Base-by-base conservation (phyloP, 53 echinoderm and acorn worm genomes). In the Patiria pectinifera region DNA sequence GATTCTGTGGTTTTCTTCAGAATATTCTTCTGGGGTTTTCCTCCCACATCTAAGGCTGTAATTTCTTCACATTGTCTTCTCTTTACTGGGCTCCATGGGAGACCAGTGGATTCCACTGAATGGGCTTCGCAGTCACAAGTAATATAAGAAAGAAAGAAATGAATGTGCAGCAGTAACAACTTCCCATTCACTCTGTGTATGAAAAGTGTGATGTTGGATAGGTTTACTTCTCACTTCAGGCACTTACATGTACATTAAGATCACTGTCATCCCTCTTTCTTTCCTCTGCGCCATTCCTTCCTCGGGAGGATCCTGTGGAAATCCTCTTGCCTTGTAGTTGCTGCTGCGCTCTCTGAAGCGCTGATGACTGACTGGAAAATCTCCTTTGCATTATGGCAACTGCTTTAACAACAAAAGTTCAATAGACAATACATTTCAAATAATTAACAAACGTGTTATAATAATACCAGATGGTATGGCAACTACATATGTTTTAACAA, bases 321-420 rank as follows among this genome's bases (percentile, higher is more conserved):
- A 91, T 24, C 23, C 94, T 86, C 60, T 86, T 80, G 7, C 94
- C 94, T 21, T 94, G 91, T 6, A 94, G 85, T 48, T 94, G 94
- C 49, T 44, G 78, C 74, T 91, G 91, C 4, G 94, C 94, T 70
- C 91, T 78, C 59, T 94, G 85, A 11, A 94, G 82, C 46, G 70
- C 91, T 19, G 94, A 94, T n/a, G 86, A 69, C 81, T 90, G 90
- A 69, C 22, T 48, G n/a, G 80, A 66, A 81, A 80, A 90, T 81
- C 48, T 81, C 48, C 80, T 44, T 60, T 66, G 90, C 90, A 90
- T 90, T 8, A 5, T 90, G 11, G 47, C 81, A 22, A 63, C 25
- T 72, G 74, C 10, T n/a, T 74, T 10, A 74, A 74, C 22, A 23
- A 74, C 24, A 6, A 10, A 70, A 10, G 24, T 23, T 74, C 22